Base-by-base conservation (phyloP, 1,140 invertebrate species). In the Drosophila obscura region DNA sequence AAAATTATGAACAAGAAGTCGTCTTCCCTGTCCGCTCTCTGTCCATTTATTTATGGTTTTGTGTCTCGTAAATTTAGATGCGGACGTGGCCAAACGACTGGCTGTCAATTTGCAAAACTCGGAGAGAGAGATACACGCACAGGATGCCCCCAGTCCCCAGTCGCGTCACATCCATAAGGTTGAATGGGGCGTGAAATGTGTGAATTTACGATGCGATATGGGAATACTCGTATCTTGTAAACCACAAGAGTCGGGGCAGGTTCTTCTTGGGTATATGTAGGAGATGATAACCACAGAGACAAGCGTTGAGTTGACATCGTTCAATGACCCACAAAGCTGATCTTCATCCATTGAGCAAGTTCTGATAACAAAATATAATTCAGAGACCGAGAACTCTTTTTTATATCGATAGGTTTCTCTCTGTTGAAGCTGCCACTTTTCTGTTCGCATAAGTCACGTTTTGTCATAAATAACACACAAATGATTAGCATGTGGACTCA, bases 101-200 rank as follows among this genome's bases (percentile, higher is more conserved):
- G 73, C 77, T 84, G 81, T 84, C 77, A 84, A 71, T 84, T 85
- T 73, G 81, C 82, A 26, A 75, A 41, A 45, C 5, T 7, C 9
- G 19, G 28, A 7, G 24, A 26, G 19, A 15, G 39, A 28, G 61
- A 65, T 52, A 31, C 9, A 66, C 67, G 55, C 59, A 84, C 77
- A 85, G 80, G 81, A 84, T 85, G 73, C 73, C 35, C 46, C 19
- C 45, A 26, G 6, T 39, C 24, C 9, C 11, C 56, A 48, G 43
- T 19, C 19, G 1, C 19, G 19, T 39, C 46, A 58, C 62, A 45
- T 73, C 22, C 22, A 50, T 44, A 31, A 26, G 45, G 49, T 74
- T 80, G 77, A 81, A 84, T 85, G 81, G 65, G 68, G 73, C 81
- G 77, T 85, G 73, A 84, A 84, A 84, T 84, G 67, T 81, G 81